Conservation (phyloP, 2,888 invertebrate genomes). For the Tridacna gigas region DNA sequence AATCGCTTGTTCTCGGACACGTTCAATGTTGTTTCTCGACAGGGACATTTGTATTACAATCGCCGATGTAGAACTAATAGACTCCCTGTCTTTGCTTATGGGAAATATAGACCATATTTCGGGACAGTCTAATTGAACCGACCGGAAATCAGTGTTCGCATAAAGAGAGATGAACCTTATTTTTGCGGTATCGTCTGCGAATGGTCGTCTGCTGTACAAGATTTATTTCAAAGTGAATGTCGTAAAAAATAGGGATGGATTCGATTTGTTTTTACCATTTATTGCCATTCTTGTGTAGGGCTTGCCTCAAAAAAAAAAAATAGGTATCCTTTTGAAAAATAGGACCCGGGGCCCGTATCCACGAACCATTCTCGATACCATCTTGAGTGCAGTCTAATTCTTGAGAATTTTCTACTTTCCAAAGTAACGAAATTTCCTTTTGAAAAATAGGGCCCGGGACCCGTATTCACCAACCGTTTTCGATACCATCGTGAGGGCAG, state of each 20-base stretch:
- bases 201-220: not conserved
- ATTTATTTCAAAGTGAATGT: not conserved
- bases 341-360: too few species aligned
- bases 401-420: too few species aligned
- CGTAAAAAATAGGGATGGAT: not conserved
- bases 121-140: conserved; percentile 20
- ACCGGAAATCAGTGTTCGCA: conserved; percentile 26
- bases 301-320: too few species aligned
- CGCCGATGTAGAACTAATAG: conserved; percentile 60
- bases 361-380: too few species aligned
- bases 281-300: too few species aligned
- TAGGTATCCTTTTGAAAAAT: too few species aligned
- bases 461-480: too few species aligned
- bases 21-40: not conserved
- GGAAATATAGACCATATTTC: conserved; percentile 50
- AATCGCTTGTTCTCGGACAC: not conserved
- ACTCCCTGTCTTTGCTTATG: conserved; percentile 64
- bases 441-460: too few species aligned
- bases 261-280: too few species aligned
- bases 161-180: conserved; percentile 12
- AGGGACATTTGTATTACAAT: conserved; percentile 60
- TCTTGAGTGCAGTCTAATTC: too few species aligned
- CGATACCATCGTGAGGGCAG: too few species aligned
- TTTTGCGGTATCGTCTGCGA: conserved; percentile 7
- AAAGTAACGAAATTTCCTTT: too few species aligned